Evolutionary conservation across 2,888 invertebrate species (phyloP).

Genomic region (Oegoconia quadripuncta): DNA sequence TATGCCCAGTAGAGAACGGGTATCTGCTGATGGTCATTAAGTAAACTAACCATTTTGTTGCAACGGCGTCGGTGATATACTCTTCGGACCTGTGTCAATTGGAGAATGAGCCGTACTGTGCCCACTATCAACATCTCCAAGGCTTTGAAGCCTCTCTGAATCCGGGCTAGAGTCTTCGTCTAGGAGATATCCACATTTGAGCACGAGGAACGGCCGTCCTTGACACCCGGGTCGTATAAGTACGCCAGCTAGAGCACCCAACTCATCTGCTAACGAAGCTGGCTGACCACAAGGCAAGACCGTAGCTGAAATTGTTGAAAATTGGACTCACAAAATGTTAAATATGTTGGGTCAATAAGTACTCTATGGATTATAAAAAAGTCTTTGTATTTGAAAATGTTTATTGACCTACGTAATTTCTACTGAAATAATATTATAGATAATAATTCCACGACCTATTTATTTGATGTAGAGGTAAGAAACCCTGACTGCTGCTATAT

Average conservation of each 20-base stretch:
- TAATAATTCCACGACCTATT: too few relatives aligned
- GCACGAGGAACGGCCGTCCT: conserved; percentile 81
- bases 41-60: conserved; percentile 66
- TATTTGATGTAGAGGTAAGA: too few relatives aligned
- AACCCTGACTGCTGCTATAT: too few relatives aligned
- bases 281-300: conserved; percentile 81
- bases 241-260: conserved; percentile 71
- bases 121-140: conserved; percentile 90
- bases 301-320: conserved; percentile 73
- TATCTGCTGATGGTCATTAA: neutral
- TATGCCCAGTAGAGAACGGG: too few relatives aligned
- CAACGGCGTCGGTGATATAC: conserved; percentile 86
- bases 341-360: neutral
- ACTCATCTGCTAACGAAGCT: conserved; percentile 84
- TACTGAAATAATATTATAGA: too few relatives aligned
- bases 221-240: conserved; percentile 59
- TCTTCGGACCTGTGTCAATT: conserved; percentile 89
- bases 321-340: neutral
- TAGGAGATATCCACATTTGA: conserved; percentile 86
- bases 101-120: conserved; percentile 96
- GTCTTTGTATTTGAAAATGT: too few relatives aligned
- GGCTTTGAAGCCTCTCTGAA: conserved; percentile 87
- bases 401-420: too few relatives aligned
- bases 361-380: too few relatives aligned
- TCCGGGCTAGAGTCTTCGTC: conserved; percentile 93